Conservation (phyloP, 2,888 invertebrate species). For the Tetrapedia diversipes region DNA sequence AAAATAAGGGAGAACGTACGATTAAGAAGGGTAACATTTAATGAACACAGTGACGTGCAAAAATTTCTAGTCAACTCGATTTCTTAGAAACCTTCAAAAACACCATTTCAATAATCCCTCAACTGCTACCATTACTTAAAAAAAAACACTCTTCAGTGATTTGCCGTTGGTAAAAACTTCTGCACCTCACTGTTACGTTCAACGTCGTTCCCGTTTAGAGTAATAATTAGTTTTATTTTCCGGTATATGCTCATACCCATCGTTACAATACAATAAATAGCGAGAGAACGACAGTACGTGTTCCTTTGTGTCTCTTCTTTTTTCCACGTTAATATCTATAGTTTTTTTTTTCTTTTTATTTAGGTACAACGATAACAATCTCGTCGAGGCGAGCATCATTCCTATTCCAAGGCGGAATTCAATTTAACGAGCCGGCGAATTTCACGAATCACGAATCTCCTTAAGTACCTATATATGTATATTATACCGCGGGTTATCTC, state of each 20-base stretch:
- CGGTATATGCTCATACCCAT: conserved; percentile 70
- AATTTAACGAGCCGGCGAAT: conserved; percentile 46
- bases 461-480: conserved; percentile 35
- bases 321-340: conserved; percentile 67
- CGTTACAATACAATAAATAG: conserved; percentile 77
- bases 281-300: conserved; percentile 65
- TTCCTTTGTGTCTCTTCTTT: conserved; percentile 30
- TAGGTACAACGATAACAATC: conserved; percentile 71
- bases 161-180: not conserved
- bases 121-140: too few species aligned
- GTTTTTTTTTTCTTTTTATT: conserved; percentile 39
- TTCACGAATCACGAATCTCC: conserved; percentile 50
- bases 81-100: not conserved
- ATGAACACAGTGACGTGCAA: not conserved
- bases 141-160: too few species aligned
- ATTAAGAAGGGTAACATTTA: not conserved
- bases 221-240: conserved; percentile 75
- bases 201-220: conserved; percentile 55
- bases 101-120: not conserved
- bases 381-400: conserved; percentile 58
- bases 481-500: conserved; percentile 40
- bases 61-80: not conserved
- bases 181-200: not conserved
- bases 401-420: conserved; percentile 39
- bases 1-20: not conserved